Base-by-base conservation (phyloP, 2,797 vertebrate species). In the Falco concolor region DNA sequence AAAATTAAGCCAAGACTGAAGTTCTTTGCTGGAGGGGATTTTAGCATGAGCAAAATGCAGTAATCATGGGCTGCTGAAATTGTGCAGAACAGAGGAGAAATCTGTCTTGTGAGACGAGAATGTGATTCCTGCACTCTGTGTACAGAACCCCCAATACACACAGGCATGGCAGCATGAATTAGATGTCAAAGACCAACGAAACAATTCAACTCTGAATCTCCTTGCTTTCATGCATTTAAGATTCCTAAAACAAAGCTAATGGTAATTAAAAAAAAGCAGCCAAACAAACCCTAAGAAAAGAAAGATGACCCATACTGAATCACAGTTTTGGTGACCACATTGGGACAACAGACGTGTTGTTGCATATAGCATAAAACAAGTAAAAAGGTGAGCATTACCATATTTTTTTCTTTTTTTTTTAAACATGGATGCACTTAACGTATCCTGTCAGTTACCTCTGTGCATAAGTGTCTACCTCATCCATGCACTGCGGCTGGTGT, bases 211-310 rank as follows among this genome's bases (percentile, higher is more conserved):
- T 91, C 94, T 88, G 90, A 92, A 94, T 90, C 80, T 80, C 54
- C 52, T 89, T 85, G 81, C 73, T 95, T 91, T 74, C 77, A 63
- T n/a, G 57, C 53, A 52, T 68, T 92, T 81, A 92, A 79, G 84
- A 89, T 76, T 68, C 24, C 52, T 82, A 92, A 93, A 30, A 5
- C 73, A 85, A 70, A 79, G 19, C 52, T 70, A 72, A 69, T 20
- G 28, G 22, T 30, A 38, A 75, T n/a, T 61, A 19, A 49, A 80
- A 69, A 64, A 75, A 90, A 13, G 13, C 74, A 82, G 56, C n/a
- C 56, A 85, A 95, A 74, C 36, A 83, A 65, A 90, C 63, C 42
- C 28, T 42, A 59, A 74, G 54, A 72, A 87, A 80, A 67, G 36
- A 60, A 74, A 57, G 61, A 67, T 47, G 60, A 61, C 18, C 24